Conservation (phyloP, 2,888 invertebrate genomes). For the Notocelia uddmanniana region DNA sequence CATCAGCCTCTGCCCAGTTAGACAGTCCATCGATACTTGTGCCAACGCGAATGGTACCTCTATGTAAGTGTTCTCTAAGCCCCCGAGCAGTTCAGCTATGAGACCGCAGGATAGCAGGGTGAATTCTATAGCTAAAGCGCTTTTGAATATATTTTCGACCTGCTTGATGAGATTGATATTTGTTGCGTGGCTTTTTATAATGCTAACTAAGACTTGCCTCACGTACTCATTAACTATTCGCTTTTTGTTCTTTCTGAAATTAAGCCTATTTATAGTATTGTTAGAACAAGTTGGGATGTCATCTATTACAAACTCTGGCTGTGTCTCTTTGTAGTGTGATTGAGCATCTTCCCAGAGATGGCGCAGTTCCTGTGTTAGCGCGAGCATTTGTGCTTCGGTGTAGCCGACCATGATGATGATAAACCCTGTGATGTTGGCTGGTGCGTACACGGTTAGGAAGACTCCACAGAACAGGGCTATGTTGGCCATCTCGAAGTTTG, state of each 20-base stretch:
- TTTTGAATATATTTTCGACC: constrained; percentile 59
- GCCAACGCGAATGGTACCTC: constrained; percentile 63
- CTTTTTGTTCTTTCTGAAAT: constrained; percentile 41
- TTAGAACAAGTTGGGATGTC: not conserved
- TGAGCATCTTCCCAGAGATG: constrained; percentile 57
- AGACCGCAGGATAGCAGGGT: constrained; percentile 58
- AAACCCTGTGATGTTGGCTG: constrained; percentile 60
- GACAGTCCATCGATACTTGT: constrained; percentile 62
- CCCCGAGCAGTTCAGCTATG: constrained; percentile 66
- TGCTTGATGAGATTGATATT: constrained; percentile 57
- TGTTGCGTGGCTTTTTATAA: constrained; percentile 58
- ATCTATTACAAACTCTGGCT: not conserved
- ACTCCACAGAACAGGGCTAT: constrained; percentile 49
- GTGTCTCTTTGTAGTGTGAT: constrained; percentile 5
- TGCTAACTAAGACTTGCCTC: constrained; percentile 53
- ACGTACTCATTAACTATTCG: constrained; percentile 58
- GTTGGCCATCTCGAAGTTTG: constrained; percentile 65
- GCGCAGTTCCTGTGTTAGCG: constrained; percentile 61
- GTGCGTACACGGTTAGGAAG: constrained; percentile 55
- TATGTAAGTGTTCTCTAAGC: constrained; percentile 65
- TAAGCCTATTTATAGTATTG: not conserved
- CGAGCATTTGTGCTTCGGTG: constrained; percentile 65
- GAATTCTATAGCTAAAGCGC: constrained; percentile 65
- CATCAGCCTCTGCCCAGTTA: constrained; percentile 59
- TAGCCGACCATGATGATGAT: constrained; percentile 63